Conservation (phyloP, 1,140 invertebrate genomes). For the Saccostrea cuccullata region DNA sequence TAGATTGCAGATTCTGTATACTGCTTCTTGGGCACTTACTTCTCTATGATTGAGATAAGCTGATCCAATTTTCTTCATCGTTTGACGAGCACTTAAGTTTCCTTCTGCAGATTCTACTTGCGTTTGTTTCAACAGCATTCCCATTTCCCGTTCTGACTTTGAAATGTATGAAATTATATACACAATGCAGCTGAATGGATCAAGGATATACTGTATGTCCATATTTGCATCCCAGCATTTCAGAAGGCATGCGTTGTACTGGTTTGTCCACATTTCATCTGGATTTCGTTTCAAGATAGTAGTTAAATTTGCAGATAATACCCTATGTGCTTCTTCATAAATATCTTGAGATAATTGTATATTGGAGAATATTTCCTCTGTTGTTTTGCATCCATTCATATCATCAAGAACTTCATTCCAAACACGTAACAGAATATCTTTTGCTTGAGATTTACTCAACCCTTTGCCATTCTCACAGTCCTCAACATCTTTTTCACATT, state of each 20-base stretch:
- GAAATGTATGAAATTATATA: conserved; percentile 39
- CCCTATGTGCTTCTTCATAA: conserved; percentile 37
- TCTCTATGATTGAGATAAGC: neutral
- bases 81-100: neutral
- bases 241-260: conserved; percentile 42
- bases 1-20: too few species aligned
- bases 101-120: neutral
- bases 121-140: neutral
- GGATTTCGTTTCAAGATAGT: conserved; percentile 21
- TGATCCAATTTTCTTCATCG: neutral
- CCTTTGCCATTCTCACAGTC: too few species aligned
- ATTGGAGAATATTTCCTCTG: neutral
- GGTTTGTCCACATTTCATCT: too few species aligned
- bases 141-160: neutral
- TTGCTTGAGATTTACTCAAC: neutral
- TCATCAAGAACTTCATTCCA: conserved; percentile 13
- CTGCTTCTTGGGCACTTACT: too few species aligned
- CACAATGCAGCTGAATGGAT: conserved; percentile 53
- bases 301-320: conserved; percentile 26
- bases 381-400: neutral
- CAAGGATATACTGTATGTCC: conserved; percentile 51
- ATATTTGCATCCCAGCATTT: neutral
- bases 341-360: conserved; percentile 18
- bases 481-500: too few species aligned
- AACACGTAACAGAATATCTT: neutral